A percentile compares a stretch with the other conserved stretches of the same genome.
Evolutionary conservation across 2,113 vertebrate species (phyloP).

Genomic region (Peucedramus taeniatus): DNA sequence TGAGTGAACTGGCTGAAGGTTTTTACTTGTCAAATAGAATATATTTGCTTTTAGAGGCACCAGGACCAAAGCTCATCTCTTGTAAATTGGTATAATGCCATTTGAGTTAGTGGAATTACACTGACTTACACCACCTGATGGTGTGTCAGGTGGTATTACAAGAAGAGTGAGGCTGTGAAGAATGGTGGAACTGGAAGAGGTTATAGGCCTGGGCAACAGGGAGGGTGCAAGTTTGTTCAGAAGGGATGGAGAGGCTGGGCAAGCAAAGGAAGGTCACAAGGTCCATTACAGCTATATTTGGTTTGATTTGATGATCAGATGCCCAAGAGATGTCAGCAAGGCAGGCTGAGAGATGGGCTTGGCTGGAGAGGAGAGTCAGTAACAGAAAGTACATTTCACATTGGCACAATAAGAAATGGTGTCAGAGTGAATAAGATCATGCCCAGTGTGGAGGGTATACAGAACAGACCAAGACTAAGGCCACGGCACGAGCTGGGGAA

Average conservation of each 20-base stretch:
- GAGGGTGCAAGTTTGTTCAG: neutral
- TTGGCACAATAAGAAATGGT: neutral
- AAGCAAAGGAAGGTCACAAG: neutral
- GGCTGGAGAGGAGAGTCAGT: neutral
- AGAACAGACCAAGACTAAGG: neutral
- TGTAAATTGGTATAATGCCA: neutral
- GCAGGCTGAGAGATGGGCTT: neutral
- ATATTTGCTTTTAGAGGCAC: neutral
- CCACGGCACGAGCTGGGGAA: neutral
- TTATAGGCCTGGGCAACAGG: neutral
- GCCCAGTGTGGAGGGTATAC: accelerated
- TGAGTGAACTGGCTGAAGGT: neutral
- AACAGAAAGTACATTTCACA: neutral
- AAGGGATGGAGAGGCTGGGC: neutral
- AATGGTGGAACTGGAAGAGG: neutral
- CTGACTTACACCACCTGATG: neutral
- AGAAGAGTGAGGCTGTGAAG: neutral
- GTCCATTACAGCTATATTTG: neutral
- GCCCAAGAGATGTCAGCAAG: neutral
- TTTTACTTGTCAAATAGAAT: neutral
- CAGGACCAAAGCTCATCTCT: neutral
- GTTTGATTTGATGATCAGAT: neutral
- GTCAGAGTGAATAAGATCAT: neutral
- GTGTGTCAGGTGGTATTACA: neutral
- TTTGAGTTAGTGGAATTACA: neutral